A percentile compares a stretch with the other conserved stretches of the same genome.
Evolutionary conservation across 2,888 invertebrate species (phyloP).

Genomic region (Gymnoscelis rufifasciata): DNA sequence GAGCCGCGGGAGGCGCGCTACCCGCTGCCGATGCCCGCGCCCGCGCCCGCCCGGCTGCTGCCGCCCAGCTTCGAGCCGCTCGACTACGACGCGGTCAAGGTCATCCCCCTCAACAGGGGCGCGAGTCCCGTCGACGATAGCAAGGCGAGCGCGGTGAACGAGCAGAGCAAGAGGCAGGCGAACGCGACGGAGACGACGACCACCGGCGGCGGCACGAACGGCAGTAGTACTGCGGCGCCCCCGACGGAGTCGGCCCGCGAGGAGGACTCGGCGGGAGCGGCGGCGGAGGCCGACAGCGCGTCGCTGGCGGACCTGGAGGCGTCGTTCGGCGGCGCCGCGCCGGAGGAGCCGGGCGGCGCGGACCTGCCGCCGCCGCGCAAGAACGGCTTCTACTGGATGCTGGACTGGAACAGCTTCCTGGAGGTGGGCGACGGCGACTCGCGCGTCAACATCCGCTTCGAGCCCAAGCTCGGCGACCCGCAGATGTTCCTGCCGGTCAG

Average conservation of each 20-base stretch:
- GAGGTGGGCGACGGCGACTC: slow-evolving; percentile 88
- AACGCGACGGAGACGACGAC: slow-evolving; percentile 33
- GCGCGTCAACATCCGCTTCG: slow-evolving; percentile 87
- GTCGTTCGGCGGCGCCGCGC: slow-evolving; percentile 85
- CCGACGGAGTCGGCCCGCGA: neutral
- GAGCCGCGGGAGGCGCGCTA: slow-evolving; percentile 51
- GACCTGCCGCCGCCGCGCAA: slow-evolving; percentile 82
- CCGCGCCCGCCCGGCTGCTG: slow-evolving; percentile 37
- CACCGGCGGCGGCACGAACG: slow-evolving; percentile 38
- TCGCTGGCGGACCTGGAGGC: slow-evolving; percentile 84
- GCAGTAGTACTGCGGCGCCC: no score
- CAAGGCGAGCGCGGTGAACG: slow-evolving; percentile 39
- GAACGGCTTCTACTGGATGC: slow-evolving; percentile 90
- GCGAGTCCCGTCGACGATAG: slow-evolving; percentile 54
- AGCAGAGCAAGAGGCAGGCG: slow-evolving; percentile 59
- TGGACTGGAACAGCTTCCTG: slow-evolving; percentile 92
- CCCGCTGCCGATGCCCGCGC: slow-evolving; percentile 60
- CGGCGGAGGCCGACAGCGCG: slow-evolving; percentile 74
- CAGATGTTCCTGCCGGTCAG: slow-evolving; percentile 86
- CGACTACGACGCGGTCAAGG: slow-evolving; percentile 66
- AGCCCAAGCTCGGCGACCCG: slow-evolving; percentile 89
- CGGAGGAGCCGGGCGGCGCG: slow-evolving; percentile 78
- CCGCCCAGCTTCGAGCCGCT: slow-evolving; percentile 56
- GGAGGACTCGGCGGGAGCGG: neutral
- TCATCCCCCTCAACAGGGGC: slow-evolving; percentile 64